Conservation (phyloP, 2,888 invertebrate genomes). For the Melinopterus prodromus region DNA sequence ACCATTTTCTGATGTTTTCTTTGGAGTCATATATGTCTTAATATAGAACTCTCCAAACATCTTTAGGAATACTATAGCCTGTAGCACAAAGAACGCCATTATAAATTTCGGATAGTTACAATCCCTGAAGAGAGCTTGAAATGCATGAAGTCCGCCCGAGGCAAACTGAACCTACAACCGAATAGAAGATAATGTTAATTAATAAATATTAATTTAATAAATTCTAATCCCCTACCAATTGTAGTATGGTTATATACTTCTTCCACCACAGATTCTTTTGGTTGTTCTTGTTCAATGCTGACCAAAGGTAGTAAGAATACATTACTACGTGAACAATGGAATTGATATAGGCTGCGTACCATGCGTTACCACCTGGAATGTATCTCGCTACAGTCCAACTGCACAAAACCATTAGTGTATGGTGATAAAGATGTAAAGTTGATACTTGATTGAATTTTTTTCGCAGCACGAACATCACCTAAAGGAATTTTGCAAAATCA, state of each 20-base stretch:
- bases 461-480: conserved; percentile 67
- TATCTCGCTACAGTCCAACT: conserved; percentile 66
- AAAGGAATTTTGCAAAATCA: not conserved
- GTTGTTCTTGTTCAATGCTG: conserved; percentile 87
- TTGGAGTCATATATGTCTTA: not conserved
- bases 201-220: not conserved
- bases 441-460: conserved; percentile 75
- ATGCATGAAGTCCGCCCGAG: conserved; percentile 69
- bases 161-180: conserved; percentile 71
- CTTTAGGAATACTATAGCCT: not conserved
- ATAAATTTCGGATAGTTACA: conserved; percentile 12
- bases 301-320: conserved; percentile 91
- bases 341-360: conserved; percentile 82
- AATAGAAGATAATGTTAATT: not conserved
- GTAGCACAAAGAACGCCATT: not conserved
- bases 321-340: conserved; percentile 95
- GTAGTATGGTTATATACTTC: conserved; percentile 87
- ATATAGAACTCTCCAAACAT: not conserved
- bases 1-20: not conserved
- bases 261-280: conserved; percentile 95
- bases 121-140: conserved; percentile 26
- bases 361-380: conserved; percentile 78
- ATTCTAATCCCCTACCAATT: conserved; percentile 72
- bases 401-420: conserved; percentile 66
- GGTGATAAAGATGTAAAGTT: conserved; percentile 75